These are phyloP conservation scores for Drosophila melanica DNA, from an alignment of 1,140 invertebrate species.

Conservation along the genomic window DNA sequence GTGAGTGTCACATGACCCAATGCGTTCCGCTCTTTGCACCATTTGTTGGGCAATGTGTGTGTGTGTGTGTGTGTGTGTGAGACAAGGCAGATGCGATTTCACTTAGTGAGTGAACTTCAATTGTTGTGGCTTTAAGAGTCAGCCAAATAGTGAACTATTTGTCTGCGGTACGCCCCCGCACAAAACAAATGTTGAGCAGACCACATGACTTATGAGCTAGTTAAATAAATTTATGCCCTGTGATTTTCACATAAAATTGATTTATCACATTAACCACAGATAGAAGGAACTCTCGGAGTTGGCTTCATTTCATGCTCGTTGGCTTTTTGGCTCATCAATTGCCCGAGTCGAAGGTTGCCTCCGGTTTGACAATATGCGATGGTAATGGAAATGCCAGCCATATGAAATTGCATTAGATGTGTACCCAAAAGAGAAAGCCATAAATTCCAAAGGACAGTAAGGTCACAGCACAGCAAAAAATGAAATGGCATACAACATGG, in stretches of 20 bases:
- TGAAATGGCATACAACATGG: conserved; percentile 51
- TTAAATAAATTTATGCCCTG: conserved; percentile 82
- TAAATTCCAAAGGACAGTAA: conserved; percentile 60
- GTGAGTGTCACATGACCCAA: conserved; percentile 46
- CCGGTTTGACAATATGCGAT: conserved; percentile 39
- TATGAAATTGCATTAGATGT: conserved; percentile 74
- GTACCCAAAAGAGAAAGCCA: conserved; percentile 61
- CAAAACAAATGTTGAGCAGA: conserved; percentile 38
- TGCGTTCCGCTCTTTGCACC: conserved; percentile 9
- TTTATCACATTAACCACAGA: conserved; percentile 81
- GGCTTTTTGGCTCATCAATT: conserved; percentile 81
- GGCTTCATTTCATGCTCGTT: conserved; percentile 80
- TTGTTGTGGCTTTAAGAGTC: conserved; percentile 34
- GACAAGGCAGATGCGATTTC: conserved; percentile 7
- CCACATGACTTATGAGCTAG: conserved; percentile 76
- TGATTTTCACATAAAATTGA: conserved; percentile 82
- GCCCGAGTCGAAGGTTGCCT: conserved; percentile 43
- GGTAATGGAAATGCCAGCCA: conserved; percentile 45
- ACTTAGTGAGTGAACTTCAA: conserved; percentile 1
- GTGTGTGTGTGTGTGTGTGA: conserved; percentile 6
- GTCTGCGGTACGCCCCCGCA: conserved; percentile 6
- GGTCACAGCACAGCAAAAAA: conserved; percentile 48
- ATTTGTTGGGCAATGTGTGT: conserved; percentile 13
- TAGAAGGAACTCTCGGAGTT: conserved; percentile 52
- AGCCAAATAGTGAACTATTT: conserved; percentile 34